Percentiles rank a stretch among this genome's conserved stretches.
phyloP scores from a whole-genome alignment of 2,113 vertebrate species.

The Delphinapterus leucas region DNA sequence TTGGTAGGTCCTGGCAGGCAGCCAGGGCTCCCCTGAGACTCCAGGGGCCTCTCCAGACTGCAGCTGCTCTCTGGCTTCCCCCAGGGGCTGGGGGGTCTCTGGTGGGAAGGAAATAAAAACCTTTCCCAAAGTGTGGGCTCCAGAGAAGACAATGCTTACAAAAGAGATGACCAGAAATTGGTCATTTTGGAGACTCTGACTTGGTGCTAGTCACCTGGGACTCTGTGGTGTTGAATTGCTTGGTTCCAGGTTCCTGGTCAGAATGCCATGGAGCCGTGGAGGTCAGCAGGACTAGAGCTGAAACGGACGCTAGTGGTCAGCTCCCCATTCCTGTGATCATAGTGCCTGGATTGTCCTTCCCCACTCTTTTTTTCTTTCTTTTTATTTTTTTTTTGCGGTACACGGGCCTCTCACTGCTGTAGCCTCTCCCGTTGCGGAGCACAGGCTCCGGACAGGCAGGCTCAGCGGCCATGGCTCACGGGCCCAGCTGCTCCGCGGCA shows the following conservation, averaged over 20 bases:
- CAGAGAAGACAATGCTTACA: not conserved
- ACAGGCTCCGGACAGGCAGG: no score
- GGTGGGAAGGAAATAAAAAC: not conserved
- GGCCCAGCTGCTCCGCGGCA: no score
- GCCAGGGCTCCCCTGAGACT: not conserved
- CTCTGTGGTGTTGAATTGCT: not conserved
- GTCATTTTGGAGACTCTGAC: not conserved
- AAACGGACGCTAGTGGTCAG: not conserved
- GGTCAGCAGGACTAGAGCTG: not conserved
- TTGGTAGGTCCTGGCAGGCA: not conserved
- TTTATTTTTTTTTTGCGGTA: no score
- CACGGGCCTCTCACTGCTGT: no score
- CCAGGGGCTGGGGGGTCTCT: not conserved
- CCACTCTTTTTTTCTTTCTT: no score
- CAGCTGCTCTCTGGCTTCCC: not conserved
- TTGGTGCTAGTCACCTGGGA: not conserved
- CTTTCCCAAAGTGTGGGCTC: not conserved
- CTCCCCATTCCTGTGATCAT: not conserved
- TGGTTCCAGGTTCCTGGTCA: not conserved
- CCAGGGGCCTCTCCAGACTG: not conserved
- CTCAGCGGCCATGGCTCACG: no score
- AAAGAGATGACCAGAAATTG: not conserved
- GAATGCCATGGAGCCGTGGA: not conserved
- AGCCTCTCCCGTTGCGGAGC: no score
- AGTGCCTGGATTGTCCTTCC: not conserved